Percentiles rank a stretch among this genome's conserved stretches.
These are phyloP conservation scores for Patella vulgata DNA, from an alignment of 1,140 invertebrate species.

Conservation along the genomic window DNA sequence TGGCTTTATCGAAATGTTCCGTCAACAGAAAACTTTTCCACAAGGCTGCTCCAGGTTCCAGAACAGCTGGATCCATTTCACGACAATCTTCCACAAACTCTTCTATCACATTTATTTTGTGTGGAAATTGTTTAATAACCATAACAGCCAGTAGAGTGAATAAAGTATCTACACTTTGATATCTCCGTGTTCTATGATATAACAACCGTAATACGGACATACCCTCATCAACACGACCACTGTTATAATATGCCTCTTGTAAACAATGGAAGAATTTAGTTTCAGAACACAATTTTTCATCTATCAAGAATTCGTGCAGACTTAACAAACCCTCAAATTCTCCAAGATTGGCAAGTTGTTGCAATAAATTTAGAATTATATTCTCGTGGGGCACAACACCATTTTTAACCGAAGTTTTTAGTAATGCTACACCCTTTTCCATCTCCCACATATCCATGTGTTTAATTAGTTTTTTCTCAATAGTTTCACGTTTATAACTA, in stretches of 20 bases:
- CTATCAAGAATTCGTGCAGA: slow-evolving; percentile 15
- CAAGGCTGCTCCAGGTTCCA: slow-evolving; percentile 17
- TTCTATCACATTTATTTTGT: slow-evolving; percentile 14
- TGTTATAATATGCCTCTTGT: slow-evolving; percentile 25
- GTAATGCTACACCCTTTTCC: slow-evolving; percentile 29
- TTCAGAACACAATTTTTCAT: slow-evolving; percentile 14
- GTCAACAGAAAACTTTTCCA: slow-evolving; percentile 36
- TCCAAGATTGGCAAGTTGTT: slow-evolving; percentile 24
- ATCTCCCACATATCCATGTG: slow-evolving; percentile 39
- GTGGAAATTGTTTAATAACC: slow-evolving; percentile 34
- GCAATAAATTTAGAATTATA: slow-evolving; percentile 26
- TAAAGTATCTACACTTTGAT: slow-evolving; percentile 28
- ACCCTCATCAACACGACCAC: slow-evolving; percentile 23
- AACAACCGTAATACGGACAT: slow-evolving; percentile 22
- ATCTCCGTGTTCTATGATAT: slow-evolving; percentile 29
- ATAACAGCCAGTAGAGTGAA: slow-evolving; percentile 30
- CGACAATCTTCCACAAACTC: slow-evolving; percentile 30
- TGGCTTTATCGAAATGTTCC: slow-evolving; percentile 23
- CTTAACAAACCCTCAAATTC: slow-evolving; percentile 19
- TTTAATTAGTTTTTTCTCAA: slow-evolving; percentile 24
- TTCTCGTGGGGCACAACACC: slow-evolving; percentile 19
- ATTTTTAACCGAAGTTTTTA: slow-evolving; percentile 11
- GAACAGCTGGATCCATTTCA: slow-evolving; percentile 9
- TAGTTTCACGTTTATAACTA: too few species aligned
- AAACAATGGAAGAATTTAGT: slow-evolving; percentile 19